These are phyloP conservation scores for Sycon ciliatum DNA, from an alignment of 37 sponge, comb jelly and placozoan species.

Conservation along the genomic window DNA sequence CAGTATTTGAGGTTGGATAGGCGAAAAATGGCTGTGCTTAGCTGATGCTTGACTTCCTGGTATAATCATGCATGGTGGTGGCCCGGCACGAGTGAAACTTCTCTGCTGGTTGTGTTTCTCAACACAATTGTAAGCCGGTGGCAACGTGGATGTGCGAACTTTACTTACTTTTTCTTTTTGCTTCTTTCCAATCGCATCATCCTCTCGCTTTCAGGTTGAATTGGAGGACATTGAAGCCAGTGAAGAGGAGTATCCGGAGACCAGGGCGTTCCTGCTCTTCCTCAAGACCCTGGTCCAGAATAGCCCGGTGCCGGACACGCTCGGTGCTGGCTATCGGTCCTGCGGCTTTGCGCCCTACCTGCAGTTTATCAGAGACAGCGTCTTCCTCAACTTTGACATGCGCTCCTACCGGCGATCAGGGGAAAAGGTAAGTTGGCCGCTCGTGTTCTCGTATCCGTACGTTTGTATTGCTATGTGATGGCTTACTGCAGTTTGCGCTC, in stretches of 20 bases:
- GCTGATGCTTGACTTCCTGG: neutral
- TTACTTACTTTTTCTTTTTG: too few relatives aligned
- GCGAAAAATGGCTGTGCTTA: neutral
- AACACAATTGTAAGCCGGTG: too few relatives aligned
- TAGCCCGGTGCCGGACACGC: constrained; percentile 61
- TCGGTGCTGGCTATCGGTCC: constrained; percentile 60
- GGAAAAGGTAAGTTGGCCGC: constrained; percentile 64
- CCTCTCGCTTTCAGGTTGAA: constrained; percentile 63
- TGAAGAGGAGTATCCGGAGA: constrained; percentile 75
- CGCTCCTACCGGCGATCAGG: constrained; percentile 57
- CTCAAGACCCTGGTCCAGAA: constrained; percentile 62
- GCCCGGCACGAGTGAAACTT: too few relatives aligned
- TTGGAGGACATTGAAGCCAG: constrained; percentile 88
- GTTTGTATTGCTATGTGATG: too few relatives aligned
- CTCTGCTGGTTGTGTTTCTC: too few relatives aligned
- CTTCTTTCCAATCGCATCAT: neutral
- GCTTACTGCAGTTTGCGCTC: too few relatives aligned
- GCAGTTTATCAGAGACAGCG: constrained; percentile 62
- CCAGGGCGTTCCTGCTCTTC: constrained; percentile 79
- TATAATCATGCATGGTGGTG: neutral
- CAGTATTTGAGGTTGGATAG: too few relatives aligned
- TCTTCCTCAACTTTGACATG: constrained; percentile 78
- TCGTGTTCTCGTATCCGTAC: too few relatives aligned
- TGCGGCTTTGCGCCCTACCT: constrained; percentile 85
- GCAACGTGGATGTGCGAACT: too few relatives aligned